These are phyloP conservation scores for Vesta saturnalis DNA, from an alignment of 2,888 invertebrate genomes.

Conservation along the genomic window DNA sequence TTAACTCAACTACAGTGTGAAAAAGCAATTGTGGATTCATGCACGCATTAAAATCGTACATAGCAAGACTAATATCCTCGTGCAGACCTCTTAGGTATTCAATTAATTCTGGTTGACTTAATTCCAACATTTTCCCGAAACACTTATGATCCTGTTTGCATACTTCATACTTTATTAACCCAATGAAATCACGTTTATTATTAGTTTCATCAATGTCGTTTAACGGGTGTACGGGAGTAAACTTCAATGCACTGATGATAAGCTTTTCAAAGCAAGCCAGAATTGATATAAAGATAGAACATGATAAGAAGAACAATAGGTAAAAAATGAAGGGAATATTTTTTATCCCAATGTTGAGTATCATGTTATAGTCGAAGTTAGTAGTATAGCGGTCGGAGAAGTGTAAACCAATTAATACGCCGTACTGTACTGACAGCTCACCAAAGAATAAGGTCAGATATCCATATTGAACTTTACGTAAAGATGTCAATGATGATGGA, in stretches of 20 bases:
- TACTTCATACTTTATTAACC: slow-evolving; percentile 50
- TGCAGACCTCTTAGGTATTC: slow-evolving; percentile 58
- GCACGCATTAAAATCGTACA: slow-evolving; percentile 54
- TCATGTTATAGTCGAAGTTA: slow-evolving; percentile 47
- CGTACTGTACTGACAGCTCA: slow-evolving; percentile 46
- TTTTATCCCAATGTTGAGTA: slow-evolving; percentile 52
- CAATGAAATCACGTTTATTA: slow-evolving; percentile 53
- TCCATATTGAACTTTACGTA: slow-evolving; percentile 47
- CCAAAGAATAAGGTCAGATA: slow-evolving; percentile 43
- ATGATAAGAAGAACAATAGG: slow-evolving; percentile 48
- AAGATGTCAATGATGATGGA: slow-evolving; percentile 48
- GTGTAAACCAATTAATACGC: slow-evolving; percentile 48
- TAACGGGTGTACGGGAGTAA: slow-evolving; percentile 55
- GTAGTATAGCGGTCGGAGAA: slow-evolving; percentile 49
- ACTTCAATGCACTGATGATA: slow-evolving; percentile 52
- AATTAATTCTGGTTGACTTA: slow-evolving; percentile 50
- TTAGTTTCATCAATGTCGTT: slow-evolving; percentile 53
- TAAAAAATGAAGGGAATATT: slow-evolving; percentile 55
- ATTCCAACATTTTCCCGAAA: slow-evolving; percentile 41
- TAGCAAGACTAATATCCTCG: slow-evolving; percentile 56
- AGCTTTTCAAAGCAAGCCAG: slow-evolving; percentile 59
- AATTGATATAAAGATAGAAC: slow-evolving; percentile 49
- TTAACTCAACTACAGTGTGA: slow-evolving; percentile 56
- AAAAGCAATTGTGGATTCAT: slow-evolving; percentile 57
- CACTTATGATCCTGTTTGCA: slow-evolving; percentile 53